Percentiles rank a stretch among this genome's conserved stretches.
These are phyloP conservation scores for Balaenoptera acutorostrata DNA, from an alignment of 2,113 vertebrate species.

Conservation along the genomic window DNA sequence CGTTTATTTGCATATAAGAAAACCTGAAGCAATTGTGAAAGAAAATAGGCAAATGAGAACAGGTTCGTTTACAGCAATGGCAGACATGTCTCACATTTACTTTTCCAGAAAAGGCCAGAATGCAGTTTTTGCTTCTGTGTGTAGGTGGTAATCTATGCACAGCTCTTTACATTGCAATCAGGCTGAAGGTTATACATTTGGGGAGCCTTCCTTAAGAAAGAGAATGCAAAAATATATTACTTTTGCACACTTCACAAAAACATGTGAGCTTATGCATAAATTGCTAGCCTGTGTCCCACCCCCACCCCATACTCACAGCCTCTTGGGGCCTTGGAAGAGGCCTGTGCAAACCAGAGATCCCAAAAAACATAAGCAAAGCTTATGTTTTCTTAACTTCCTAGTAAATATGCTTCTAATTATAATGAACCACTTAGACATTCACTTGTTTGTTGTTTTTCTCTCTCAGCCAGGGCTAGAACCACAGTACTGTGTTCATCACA, in stretches of 20 bases:
- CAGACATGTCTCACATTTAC: neutral
- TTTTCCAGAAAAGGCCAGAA: slow-evolving; percentile 46
- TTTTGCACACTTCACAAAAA: slow-evolving; percentile 32
- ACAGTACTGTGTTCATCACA: neutral
- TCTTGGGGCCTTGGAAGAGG: neutral
- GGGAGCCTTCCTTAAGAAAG: slow-evolving; percentile 4
- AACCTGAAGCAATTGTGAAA: slow-evolving; percentile 57
- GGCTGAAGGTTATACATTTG: neutral
- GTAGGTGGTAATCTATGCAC: slow-evolving; percentile 30
- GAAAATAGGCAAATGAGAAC: slow-evolving; percentile 60
- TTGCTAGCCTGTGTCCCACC: neutral
- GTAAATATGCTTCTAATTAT: slow-evolving; percentile 47
- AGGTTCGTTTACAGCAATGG: slow-evolving; percentile 55
- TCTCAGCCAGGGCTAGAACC: neutral
- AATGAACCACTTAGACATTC: slow-evolving; percentile 9
- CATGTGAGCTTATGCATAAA: neutral
- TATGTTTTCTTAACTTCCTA: slow-evolving; percentile 17
- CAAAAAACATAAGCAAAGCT: neutral
- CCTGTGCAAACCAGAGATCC: neutral
- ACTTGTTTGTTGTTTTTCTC: slow-evolving; percentile 31
- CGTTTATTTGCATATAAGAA: slow-evolving; percentile 67
- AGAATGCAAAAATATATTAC: slow-evolving; percentile 17
- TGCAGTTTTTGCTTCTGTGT: neutral
- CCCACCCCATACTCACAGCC: neutral
- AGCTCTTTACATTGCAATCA: neutral